phyloP scores from a whole-genome alignment of 2,113 vertebrate genomes.

The Chloropsis hardwickii region DNA sequence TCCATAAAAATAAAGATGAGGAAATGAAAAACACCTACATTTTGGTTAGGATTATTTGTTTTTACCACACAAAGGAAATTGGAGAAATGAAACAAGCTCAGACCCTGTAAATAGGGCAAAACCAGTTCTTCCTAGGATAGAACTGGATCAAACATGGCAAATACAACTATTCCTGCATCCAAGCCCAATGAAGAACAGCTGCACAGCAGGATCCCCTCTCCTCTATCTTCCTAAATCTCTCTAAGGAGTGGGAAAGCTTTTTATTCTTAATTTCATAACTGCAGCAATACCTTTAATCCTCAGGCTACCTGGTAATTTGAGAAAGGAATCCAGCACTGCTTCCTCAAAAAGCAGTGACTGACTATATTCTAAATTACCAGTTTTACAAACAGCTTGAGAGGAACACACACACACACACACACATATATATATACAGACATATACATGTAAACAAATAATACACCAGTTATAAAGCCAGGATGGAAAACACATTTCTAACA shows the following conservation, averaged over 20 bases:
- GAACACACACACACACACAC: not conserved
- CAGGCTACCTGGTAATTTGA: not conserved
- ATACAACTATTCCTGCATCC: not conserved
- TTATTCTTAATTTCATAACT: not conserved
- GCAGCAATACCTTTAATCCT: not conserved
- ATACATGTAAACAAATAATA: not conserved
- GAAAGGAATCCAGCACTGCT: not conserved
- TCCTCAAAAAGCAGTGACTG: not conserved
- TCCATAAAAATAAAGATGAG: not conserved
- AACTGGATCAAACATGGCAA: not conserved
- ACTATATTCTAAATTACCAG: not conserved
- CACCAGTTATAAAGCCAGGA: not conserved
- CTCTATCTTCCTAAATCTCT: not conserved
- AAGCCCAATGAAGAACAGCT: not conserved
- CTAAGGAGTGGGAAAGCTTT: not conserved
- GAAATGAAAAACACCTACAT: not conserved
- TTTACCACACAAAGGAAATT: not conserved
- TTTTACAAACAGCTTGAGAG: not conserved
- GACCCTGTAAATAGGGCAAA: not conserved
- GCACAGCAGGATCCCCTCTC: not conserved
- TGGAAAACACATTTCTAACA: not conserved
- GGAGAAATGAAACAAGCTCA: not conserved
- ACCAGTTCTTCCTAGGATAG: not conserved
- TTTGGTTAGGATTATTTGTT: not conserved
- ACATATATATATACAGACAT: accelerated